Evolutionary conservation across 2,888 invertebrate genomes (phyloP).

Genomic region (Chrysotoxum bicinctum): DNA sequence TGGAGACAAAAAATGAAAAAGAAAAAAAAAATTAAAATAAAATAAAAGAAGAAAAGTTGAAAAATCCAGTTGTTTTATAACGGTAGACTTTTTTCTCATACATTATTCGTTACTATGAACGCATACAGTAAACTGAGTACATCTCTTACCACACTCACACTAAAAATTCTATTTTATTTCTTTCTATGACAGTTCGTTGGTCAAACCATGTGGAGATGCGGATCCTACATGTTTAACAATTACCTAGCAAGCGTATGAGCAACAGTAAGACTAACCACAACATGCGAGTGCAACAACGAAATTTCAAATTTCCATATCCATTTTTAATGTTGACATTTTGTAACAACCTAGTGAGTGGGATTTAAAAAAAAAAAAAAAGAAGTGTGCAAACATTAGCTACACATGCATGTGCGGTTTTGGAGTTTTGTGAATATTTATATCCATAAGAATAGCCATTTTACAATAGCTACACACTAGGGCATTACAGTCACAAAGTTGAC

Average conservation of each 20-base stretch:
- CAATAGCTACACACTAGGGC: background rate
- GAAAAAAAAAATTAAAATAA: background rate
- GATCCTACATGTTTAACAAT: conserved; percentile 28
- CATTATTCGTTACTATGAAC: conserved; percentile 8
- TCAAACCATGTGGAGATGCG: background rate
- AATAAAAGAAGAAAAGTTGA: conserved; percentile 10
- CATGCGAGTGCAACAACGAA: background rate
- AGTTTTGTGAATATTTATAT: background rate
- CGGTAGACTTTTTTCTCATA: conserved; percentile 18
- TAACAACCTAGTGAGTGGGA: background rate
- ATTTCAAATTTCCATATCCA: background rate
- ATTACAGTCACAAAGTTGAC: background rate
- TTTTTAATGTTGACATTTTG: conserved; percentile 18
- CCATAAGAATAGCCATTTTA: background rate
- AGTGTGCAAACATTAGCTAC: background rate
- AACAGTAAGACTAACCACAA: background rate
- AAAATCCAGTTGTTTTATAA: conserved; percentile 51
- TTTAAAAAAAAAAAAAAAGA: too few relatives aligned
- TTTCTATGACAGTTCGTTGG: conserved; percentile 46
- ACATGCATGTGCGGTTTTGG: background rate
- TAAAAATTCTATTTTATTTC: conserved; percentile 8
- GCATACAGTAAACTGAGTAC: conserved; percentile 29
- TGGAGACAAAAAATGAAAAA: background rate
- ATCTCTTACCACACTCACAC: conserved; percentile 31
- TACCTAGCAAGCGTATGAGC: conserved; percentile 15